phyloP scores from a whole-genome alignment of 1,140 invertebrate genomes.

The Zaprionus ornatus region DNA sequence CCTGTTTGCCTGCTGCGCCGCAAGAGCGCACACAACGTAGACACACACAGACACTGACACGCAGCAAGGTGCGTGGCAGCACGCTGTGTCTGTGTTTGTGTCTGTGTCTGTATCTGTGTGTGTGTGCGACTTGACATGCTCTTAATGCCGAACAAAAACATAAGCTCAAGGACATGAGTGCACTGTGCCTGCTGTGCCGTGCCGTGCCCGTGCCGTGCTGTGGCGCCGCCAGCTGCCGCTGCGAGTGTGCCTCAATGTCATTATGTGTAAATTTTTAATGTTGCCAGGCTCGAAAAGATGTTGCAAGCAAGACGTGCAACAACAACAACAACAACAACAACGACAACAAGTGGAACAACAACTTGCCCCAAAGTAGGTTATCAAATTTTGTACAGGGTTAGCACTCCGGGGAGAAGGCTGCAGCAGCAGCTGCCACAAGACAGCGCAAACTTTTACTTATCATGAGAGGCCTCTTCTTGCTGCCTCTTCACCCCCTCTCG shows the following conservation, averaged over 20 bases:
- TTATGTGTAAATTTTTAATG: slow-evolving; percentile 81
- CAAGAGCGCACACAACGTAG: slow-evolving; percentile 47
- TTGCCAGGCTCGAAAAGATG: slow-evolving; percentile 44
- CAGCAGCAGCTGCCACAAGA: slow-evolving; percentile 44
- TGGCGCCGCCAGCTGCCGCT: slow-evolving; percentile 9
- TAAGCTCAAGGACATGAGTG: slow-evolving; percentile 67
- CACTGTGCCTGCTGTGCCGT: slow-evolving; percentile 38
- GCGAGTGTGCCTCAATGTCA: slow-evolving; percentile 38
- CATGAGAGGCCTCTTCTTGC: slow-evolving; percentile 3
- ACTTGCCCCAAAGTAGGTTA: slow-evolving; percentile 68
- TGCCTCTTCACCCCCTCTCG: neutral
- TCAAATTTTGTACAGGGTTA: slow-evolving; percentile 69
- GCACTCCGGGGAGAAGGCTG: neutral
- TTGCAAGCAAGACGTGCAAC: slow-evolving; percentile 34
- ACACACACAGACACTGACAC: slow-evolving; percentile 38
- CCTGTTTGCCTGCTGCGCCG: neutral
- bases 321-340: slow-evolving; percentile 32
- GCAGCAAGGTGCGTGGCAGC: slow-evolving; percentile 26
- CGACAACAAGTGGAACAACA: slow-evolving; percentile 1
- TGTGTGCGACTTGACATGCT: slow-evolving; percentile 65
- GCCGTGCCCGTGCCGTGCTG: neutral
- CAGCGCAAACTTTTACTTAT: slow-evolving; percentile 65
- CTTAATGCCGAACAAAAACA: slow-evolving; percentile 79
- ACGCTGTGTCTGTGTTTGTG: slow-evolving; percentile 6
- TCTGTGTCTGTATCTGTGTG: slow-evolving; percentile 2